Base-by-base conservation (phyloP, 2,888 invertebrate species). In the Melipona beecheii region DNA sequence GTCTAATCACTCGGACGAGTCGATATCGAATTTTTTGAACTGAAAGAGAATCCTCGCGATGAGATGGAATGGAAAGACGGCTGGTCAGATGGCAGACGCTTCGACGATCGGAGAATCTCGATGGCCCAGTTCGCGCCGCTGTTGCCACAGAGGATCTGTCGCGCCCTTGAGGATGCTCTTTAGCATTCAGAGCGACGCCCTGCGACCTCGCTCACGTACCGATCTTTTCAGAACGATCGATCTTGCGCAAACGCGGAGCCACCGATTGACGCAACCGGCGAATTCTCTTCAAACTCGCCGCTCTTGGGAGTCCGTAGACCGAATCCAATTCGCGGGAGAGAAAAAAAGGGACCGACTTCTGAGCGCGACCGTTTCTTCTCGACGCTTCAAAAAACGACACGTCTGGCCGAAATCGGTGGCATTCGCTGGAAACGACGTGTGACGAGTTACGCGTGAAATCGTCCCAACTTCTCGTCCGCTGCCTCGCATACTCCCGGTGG, bases 221-320 rank as follows among this genome's bases (percentile, higher is more conserved):
- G 92, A 92, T 92, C 90, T 91, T 91, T 91, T 91, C 87, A 90
- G 91, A 92, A 92, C 91, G 92, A 92, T 92, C 89, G 89, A 86
- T 86, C 84, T 93, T 92, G 89, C 90, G 92, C 90, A 93, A 93
- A 83, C 49, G 31, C 43, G 58, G 66, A 69, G 54, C 66, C 78
- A 74, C 52, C 79, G 85, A 86, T 83, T 86, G 78, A 75, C 78
- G 88, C 84, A 90, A 90, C 74, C 81, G 27, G 66, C 79, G 73
- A 86, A 86, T 88, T 80, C 83, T 31, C 71, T 76, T 72, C 72
- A 77, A 78, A 66, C 52, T 43, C n/a, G 3, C 21, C 27, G 71
- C 64, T 27, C 62, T 68, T 74, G 68, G 75, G 31, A 65, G 3
- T 58, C 56, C 52, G 31, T 50, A 58, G 49, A 71, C 79, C 84